A percentile compares a stretch with the other conserved stretches of the same genome.
phyloP scores from a whole-genome alignment of 2,113 vertebrate genomes.

The Grammomys dolichurus region DNA sequence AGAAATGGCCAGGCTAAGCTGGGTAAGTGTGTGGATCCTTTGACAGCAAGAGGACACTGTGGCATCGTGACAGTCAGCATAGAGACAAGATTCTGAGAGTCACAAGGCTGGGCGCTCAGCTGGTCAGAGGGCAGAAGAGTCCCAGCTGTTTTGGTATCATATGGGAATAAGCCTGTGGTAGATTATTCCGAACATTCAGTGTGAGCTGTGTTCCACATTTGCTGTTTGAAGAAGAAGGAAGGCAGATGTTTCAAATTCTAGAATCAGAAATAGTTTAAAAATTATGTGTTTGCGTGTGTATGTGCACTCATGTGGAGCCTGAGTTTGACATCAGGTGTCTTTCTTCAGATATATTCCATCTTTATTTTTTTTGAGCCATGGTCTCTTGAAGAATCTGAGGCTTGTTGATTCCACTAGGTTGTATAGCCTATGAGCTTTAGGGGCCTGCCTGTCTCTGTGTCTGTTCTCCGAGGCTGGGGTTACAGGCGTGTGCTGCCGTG shows the following conservation, averaged over 20 bases:
- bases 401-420: too few species aligned
- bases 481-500: not conserved
- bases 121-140: not conserved
- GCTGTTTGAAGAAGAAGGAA: not conserved
- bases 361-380: not conserved
- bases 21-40: not conserved
- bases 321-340: not conserved
- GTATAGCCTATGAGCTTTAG: not conserved
- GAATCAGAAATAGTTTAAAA: constrained; percentile 30
- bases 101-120: not conserved
- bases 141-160: not conserved
- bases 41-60: constrained; percentile 24
- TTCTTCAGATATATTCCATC: too few species aligned
- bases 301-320: not conserved
- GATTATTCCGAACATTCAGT: not conserved
- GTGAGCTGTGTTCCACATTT: not conserved
- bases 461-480: not conserved
- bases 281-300: too few species aligned
- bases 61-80: not conserved
- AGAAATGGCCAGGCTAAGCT: not conserved
- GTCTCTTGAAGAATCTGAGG: not conserved
- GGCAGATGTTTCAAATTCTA: not conserved
- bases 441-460: not conserved
- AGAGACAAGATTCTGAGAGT: not conserved
- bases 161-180: not conserved